Evolutionary conservation across 2,113 vertebrate genomes (phyloP).

Genomic region (Entomyzon cyanotis): DNA sequence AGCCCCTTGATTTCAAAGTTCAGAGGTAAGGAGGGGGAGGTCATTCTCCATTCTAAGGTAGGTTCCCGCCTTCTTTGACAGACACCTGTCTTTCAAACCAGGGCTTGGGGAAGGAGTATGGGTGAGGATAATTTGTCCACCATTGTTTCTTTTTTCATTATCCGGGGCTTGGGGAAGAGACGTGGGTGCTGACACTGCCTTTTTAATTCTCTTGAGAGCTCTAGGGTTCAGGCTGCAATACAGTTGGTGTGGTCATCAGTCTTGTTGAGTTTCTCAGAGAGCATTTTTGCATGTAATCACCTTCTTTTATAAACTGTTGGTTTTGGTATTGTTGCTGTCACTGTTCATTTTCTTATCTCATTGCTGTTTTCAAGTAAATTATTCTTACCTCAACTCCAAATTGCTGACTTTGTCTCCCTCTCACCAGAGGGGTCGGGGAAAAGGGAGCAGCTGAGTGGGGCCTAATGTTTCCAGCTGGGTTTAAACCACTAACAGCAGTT

Average conservation of each 20-base stretch:
- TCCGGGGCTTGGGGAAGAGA: background rate
- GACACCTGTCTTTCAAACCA: no score
- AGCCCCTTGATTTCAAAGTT: no score
- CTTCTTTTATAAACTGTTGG: background rate
- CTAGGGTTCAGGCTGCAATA: background rate
- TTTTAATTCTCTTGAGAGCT: background rate
- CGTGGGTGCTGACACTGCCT: background rate
- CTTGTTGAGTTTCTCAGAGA: background rate
- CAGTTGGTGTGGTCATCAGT: background rate
- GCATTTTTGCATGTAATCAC: background rate
- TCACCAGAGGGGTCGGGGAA: background rate
- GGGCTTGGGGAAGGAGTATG: background rate
- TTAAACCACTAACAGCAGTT: background rate
- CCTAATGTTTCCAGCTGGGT: background rate
- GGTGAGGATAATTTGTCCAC: background rate
- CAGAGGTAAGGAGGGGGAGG: no score
- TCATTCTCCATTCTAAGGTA: no score
- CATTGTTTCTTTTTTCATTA: background rate
- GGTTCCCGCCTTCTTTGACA: no score
- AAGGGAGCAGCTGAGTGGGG: background rate
- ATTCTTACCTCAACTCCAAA: background rate
- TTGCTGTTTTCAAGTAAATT: background rate
- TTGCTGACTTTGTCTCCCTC: background rate
- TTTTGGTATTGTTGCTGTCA: background rate
- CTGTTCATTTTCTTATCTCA: background rate